Evolutionary conservation across 2,113 vertebrate genomes (phyloP).

Genomic region (Ammodytes marinus): DNA sequence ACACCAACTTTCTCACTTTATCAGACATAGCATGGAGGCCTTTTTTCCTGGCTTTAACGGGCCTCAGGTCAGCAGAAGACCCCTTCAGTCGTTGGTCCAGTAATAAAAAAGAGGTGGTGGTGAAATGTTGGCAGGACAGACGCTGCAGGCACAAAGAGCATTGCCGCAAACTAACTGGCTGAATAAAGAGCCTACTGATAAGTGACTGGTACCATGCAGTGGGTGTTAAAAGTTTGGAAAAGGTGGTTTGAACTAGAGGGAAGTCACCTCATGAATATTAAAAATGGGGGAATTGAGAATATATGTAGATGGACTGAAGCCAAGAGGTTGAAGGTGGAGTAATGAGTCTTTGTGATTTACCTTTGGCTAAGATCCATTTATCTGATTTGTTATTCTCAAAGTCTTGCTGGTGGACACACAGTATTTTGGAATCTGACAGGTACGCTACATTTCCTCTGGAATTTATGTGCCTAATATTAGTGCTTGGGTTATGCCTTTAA

Average conservation of each 20-base stretch:
- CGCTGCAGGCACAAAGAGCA: constrained; percentile 8
- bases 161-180: constrained; percentile 21
- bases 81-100: neutral
- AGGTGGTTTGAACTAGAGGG: constrained; percentile 31
- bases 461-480: neutral
- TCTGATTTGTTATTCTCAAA: constrained; percentile 32
- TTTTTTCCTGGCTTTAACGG: neutral
- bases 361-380: constrained; percentile 36
- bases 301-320: constrained; percentile 32
- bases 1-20: neutral
- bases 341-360: constrained; percentile 45
- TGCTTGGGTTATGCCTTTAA: constrained; percentile 3
- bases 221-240: constrained; percentile 4
- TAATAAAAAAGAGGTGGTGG: neutral
- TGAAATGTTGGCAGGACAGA: constrained; percentile 7
- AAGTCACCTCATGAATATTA: constrained; percentile 32
- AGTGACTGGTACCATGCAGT: constrained; percentile 34
- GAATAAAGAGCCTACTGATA: constrained; percentile 54
- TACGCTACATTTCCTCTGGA: constrained; percentile 7
- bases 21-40: neutral
- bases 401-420: constrained; percentile 13
- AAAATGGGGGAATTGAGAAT: constrained; percentile 24
- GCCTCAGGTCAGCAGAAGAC: neutral
- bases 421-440: constrained; percentile 3
- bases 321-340: constrained; percentile 27